Conservation (phyloP, 2,888 invertebrate species). For the Volucella inanis region DNA sequence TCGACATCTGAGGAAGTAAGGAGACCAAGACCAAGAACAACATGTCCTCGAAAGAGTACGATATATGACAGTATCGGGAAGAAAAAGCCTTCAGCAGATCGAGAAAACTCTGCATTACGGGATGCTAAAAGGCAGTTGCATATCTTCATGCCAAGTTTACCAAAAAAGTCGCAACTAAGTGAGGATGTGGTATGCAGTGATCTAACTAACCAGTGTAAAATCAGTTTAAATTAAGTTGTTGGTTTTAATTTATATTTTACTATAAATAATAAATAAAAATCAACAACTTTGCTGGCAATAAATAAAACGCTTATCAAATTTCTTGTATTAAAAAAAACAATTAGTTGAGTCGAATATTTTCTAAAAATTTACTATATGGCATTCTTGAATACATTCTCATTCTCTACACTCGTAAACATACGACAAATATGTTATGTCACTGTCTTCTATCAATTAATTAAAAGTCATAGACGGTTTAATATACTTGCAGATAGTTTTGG, state of each 20-base stretch:
- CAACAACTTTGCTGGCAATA: no score
- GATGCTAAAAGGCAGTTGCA: slow-evolving; percentile 87
- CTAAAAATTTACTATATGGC: no score
- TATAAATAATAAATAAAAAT: no score
- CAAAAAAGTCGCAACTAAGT: slow-evolving; percentile 83
- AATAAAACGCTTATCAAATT: no score
- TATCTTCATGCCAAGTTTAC: slow-evolving; percentile 89
- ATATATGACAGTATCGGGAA: slow-evolving; percentile 11
- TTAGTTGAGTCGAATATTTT: no score
- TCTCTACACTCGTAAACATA: no score
- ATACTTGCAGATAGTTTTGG: no score
- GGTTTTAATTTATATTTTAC: neutral
- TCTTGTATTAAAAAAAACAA: no score
- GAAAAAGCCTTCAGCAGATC: slow-evolving; percentile 24
- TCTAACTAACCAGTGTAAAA: slow-evolving; percentile 75
- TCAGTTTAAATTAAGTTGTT: slow-evolving; percentile 10
- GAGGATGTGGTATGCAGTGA: slow-evolving; percentile 78
- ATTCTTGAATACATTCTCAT: no score
- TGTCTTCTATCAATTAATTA: no score
- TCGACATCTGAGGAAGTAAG: neutral
- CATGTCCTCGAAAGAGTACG: slow-evolving; percentile 4
- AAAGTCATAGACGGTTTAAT: no score
- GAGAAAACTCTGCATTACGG: slow-evolving; percentile 71
- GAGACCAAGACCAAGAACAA: slow-evolving; percentile 47
- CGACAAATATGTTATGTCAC: no score